A percentile compares a stretch with the other conserved stretches of the same genome.
Conservation (phyloP, 2,888 invertebrate species). For the Clunio marinus region DNA sequence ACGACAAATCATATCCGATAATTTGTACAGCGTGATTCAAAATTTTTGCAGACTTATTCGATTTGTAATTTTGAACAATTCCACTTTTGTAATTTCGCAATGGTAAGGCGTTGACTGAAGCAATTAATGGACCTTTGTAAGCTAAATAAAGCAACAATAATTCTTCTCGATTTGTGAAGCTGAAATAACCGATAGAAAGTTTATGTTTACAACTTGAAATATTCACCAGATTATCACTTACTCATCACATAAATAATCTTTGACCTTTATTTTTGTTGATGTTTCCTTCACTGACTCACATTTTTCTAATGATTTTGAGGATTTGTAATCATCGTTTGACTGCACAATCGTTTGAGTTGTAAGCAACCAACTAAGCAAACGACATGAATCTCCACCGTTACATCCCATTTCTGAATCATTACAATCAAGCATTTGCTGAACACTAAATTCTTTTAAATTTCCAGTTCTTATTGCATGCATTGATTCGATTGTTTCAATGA, state of each 20-base stretch:
- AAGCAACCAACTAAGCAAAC: constrained; percentile 67
- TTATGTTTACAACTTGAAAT: not conserved
- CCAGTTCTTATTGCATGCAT: constrained; percentile 69
- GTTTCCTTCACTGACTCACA: not conserved
- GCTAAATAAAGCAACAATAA: constrained; percentile 54
- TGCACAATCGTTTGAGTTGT: too few relatives aligned
- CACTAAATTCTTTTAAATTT: constrained; percentile 60
- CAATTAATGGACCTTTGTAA: constrained; percentile 69
- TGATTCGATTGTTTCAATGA: constrained; percentile 68
- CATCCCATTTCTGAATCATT: constrained; percentile 72
- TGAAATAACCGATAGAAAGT: constrained; percentile 28
- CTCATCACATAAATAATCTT: not conserved
- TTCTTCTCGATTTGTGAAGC: constrained; percentile 41
- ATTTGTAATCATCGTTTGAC: too few relatives aligned
- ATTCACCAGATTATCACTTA: not conserved
- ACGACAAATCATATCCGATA: constrained; percentile 72
- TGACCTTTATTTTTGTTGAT: not conserved
- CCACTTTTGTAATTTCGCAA: constrained; percentile 87
- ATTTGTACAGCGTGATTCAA: constrained; percentile 82
- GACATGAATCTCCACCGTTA: constrained; percentile 74
- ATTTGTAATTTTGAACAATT: constrained; percentile 77
- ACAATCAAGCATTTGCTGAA: constrained; percentile 72
- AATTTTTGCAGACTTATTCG: constrained; percentile 50
- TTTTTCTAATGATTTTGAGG: not conserved
- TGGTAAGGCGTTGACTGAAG: constrained; percentile 74